These are phyloP conservation scores for Colistium nudipinnis DNA, from an alignment of 2,113 vertebrate genomes.

Conservation along the genomic window DNA sequence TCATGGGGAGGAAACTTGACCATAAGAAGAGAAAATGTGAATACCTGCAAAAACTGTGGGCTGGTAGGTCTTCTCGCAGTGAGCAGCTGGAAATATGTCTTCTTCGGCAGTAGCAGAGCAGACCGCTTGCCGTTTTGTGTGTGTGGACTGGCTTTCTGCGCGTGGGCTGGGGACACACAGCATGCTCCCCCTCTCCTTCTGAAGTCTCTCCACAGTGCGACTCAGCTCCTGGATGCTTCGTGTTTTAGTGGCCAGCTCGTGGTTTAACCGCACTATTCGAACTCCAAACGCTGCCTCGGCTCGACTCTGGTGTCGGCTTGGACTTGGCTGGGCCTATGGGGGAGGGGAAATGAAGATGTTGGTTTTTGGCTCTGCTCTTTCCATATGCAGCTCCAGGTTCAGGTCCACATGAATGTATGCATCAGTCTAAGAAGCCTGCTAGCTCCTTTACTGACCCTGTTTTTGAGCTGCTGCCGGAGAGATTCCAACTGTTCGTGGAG, in stretches of 20 bases:
- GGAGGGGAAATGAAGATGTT: neutral
- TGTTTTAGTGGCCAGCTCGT: slow-evolving; percentile 86
- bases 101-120: neutral
- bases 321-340: slow-evolving; percentile 70
- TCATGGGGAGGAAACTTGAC: neutral
- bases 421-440: neutral
- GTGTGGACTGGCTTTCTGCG: slow-evolving; percentile 1
- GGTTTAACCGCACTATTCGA: slow-evolving; percentile 84
- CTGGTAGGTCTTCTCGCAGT: slow-evolving; percentile 83
- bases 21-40: neutral
- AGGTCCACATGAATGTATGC: too few relatives aligned
- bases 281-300: slow-evolving; percentile 80
- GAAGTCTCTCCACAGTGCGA: slow-evolving; percentile 89
- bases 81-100: slow-evolving; percentile 62
- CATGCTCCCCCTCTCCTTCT: slow-evolving; percentile 87
- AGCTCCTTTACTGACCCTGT: slow-evolving; percentile 51
- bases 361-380: neutral
- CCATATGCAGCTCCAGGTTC: too few relatives aligned
- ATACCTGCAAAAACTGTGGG: slow-evolving; percentile 79
- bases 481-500: slow-evolving; percentile 69
- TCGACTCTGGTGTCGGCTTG: slow-evolving; percentile 71
- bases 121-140: slow-evolving; percentile 14
- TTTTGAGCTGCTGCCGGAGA: slow-evolving; percentile 84
- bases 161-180: slow-evolving; percentile 68
- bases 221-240: slow-evolving; percentile 88